Percentiles rank a stretch among this genome's conserved stretches.
Evolutionary conservation across 2,113 vertebrate genomes (phyloP).

Genomic region (Rhea americana): DNA sequence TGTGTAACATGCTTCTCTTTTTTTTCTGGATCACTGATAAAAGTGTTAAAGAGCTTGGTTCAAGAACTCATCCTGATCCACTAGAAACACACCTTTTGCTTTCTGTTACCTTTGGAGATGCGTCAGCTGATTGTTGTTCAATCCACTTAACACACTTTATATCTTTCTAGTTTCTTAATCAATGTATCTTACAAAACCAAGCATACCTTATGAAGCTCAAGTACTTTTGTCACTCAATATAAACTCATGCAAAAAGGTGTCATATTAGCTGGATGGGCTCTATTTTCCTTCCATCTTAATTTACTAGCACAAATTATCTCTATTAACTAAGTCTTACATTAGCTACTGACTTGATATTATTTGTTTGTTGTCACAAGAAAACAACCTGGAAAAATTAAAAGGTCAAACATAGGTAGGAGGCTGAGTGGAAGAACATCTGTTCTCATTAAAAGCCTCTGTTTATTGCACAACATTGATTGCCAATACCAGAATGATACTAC

Average conservation of each 20-base stretch:
- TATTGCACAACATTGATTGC: not conserved
- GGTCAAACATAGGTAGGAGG: not conserved
- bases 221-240: not conserved
- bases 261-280: not conserved
- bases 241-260: not conserved
- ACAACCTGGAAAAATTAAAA: not conserved
- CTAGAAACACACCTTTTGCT: not conserved
- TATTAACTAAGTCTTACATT: not conserved
- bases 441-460: not conserved
- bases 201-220: not conserved
- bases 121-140: not conserved
- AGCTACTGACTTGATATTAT: not conserved
- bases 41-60: not conserved
- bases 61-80: not conserved
- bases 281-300: not conserved
- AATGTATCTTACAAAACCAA: not conserved
- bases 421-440: not conserved
- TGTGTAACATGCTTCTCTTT: not conserved
- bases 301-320: not conserved
- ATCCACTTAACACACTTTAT: not conserved
- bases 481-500: not conserved
- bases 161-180: not conserved
- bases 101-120: not conserved
- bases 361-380: conserved; percentile 17
- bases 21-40: not conserved